Conservation (phyloP, 2,888 invertebrate genomes). For the Myopa testacea region DNA sequence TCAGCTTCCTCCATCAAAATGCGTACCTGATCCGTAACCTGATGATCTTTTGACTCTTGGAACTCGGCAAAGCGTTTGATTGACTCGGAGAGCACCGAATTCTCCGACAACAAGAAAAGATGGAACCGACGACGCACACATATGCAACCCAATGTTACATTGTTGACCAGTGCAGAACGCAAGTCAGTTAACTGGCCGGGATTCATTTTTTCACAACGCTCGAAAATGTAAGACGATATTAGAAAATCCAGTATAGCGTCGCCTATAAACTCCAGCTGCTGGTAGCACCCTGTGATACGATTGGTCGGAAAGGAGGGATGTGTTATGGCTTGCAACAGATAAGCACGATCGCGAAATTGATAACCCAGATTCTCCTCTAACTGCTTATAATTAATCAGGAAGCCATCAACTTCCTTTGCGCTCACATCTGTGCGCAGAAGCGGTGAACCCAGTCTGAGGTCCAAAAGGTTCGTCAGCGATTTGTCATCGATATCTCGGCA, state of each 20-base stretch:
- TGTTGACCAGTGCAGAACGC: constrained; percentile 95
- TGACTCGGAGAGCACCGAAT: constrained; percentile 67
- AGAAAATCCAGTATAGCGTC: constrained; percentile 93
- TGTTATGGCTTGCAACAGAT: constrained; percentile 90
- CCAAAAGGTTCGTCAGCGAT: constrained; percentile 60
- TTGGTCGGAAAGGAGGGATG: constrained; percentile 91
- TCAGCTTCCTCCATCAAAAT: constrained; percentile 62
- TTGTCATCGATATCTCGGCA: constrained; percentile 68
- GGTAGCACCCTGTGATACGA: constrained; percentile 87
- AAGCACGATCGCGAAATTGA: constrained; percentile 82
- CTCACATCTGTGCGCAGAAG: constrained; percentile 64
- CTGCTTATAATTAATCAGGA: constrained; percentile 67
- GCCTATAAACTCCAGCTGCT: constrained; percentile 90
- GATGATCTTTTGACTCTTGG: constrained; percentile 60
- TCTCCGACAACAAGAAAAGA: constrained; percentile 74
- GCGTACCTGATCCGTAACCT: constrained; percentile 63
- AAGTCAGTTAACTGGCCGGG: constrained; percentile 94
- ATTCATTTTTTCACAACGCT: constrained; percentile 75
- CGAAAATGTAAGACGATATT: constrained; percentile 88
- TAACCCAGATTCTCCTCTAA: constrained; percentile 79
- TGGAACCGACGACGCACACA: constrained; percentile 89
- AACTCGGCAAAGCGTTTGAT: constrained; percentile 68
- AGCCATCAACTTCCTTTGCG: constrained; percentile 69
- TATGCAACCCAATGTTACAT: constrained; percentile 92
- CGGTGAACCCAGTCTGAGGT: constrained; percentile 56